Base-by-base conservation (phyloP, 2,888 invertebrate genomes). In the Trissonchulus sp. region DNA sequence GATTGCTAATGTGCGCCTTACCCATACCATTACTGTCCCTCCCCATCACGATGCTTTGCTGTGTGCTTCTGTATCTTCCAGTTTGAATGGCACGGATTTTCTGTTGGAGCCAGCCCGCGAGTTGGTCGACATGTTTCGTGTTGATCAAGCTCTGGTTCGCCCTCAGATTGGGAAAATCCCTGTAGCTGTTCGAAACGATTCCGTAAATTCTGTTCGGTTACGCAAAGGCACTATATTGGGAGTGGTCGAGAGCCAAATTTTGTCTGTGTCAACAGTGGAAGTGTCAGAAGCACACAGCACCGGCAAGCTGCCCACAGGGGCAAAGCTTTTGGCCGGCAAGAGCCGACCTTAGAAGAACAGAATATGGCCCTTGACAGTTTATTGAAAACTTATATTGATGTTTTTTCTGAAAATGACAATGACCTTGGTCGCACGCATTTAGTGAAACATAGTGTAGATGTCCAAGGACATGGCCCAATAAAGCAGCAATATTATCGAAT, bases 341-440 rank as follows among this genome's bases (percentile, higher is more conserved):
- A 48, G 23, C 23, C 23, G 48, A 48, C 48, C 48, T 23, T 15
- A 23, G 8, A 48, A 48, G 48, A 48, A 23, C 48, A 15, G 48
- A 48, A 8, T 48, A 48, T 15, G 23, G 23, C 8, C 8, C 23
- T 48, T 8, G 48, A 48, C 48, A 48, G 48, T 48, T 48, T 48
- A 23, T 23, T 48, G 48, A 23, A 48, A 48, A 23, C 48, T 23
- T 48, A 48, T 48, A 15, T 23, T 48, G 48, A 48, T 48, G 48
- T 48, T 8, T 48, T 48, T 48, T 48, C 48, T 48, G 8, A 48
- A 23, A 48, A 48, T 23, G 48, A 48, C 23, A 48, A 23, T 23
- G 48, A 48, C 48, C 48, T 48, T 8, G 48, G 48, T 48, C 48
- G 48, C 48, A 48, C 48, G 48, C 48, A 48, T 48, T 48, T 48